Conservation (phyloP, 2,797 vertebrate species). For the Morelia viridis region DNA sequence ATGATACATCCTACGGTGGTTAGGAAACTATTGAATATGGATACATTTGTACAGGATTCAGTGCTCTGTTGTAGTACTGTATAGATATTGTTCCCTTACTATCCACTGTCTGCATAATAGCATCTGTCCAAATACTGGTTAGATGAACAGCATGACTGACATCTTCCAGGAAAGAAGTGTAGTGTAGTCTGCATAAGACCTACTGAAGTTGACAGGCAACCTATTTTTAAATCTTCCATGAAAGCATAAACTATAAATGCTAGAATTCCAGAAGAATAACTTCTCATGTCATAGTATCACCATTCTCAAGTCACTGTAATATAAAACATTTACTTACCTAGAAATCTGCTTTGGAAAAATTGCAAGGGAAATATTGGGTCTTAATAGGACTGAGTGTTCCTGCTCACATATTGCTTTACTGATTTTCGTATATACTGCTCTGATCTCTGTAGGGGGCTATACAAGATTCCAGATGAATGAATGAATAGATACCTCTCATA, state of each 20-base stretch:
- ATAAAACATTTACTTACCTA: constrained; percentile 31
- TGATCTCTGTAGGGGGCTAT: neutral
- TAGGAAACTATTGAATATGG: neutral
- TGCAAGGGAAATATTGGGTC: neutral
- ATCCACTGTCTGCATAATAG: neutral
- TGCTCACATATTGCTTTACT: neutral
- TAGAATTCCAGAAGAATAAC: neutral
- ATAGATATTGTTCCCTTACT: neutral
- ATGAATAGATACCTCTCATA: constrained; percentile 34
- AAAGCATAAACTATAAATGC: neutral
- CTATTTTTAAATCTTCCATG: neutral
- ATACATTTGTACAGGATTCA: neutral
- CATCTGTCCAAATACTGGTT: constrained; percentile 15
- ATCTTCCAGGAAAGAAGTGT: neutral
- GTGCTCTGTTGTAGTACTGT: neutral
- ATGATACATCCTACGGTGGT: constrained; percentile 17
- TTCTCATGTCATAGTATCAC: neutral
- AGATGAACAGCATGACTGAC: neutral
- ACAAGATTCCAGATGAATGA: neutral
- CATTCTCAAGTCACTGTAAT: constrained; percentile 13
- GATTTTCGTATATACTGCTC: neutral
- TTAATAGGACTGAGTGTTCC: neutral
- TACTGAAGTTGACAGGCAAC: neutral
- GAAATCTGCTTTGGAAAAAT: neutral
- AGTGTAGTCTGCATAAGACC: neutral